phyloP scores from a whole-genome alignment of 1,140 invertebrate genomes.

The Telenomus remus region DNA sequence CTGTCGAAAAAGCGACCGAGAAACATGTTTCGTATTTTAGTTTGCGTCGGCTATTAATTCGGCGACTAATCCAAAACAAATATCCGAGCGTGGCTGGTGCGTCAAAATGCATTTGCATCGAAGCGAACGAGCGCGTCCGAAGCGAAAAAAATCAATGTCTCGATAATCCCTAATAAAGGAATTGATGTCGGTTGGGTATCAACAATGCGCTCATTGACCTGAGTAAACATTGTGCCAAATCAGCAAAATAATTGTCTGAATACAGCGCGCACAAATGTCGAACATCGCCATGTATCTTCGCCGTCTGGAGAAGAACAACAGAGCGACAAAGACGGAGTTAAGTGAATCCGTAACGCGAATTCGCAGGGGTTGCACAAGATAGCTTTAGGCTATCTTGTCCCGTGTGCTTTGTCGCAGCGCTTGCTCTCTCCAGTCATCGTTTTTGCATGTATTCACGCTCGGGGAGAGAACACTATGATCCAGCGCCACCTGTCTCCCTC shows the following conservation, averaged over 20 bases:
- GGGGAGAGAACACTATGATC: constrained; percentile 39
- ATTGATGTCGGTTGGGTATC: constrained; percentile 48
- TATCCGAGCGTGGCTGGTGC: constrained; percentile 5
- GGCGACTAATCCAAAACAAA: constrained; percentile 32
- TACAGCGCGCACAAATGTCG: constrained; percentile 45
- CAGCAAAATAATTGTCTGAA: constrained; percentile 53
- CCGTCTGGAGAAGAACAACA: constrained; percentile 32
- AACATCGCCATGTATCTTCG: constrained; percentile 48
- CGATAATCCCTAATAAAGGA: constrained; percentile 46
- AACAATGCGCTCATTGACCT: constrained; percentile 43
- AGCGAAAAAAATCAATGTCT: constrained; percentile 16
- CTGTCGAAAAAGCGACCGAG: not conserved
- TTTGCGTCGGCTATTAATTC: constrained; percentile 7
- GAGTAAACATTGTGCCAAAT: constrained; percentile 45
- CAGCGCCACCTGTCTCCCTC: constrained; percentile 26
- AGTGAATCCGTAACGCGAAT: constrained; percentile 56
- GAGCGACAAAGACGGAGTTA: constrained; percentile 35
- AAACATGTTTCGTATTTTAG: not conserved
- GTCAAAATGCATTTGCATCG: constrained; percentile 21
- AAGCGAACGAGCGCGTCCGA: no score
- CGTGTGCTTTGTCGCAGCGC: constrained; percentile 45
- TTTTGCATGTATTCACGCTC: constrained; percentile 56
- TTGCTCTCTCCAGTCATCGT: constrained; percentile 45
- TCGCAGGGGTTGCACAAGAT: constrained; percentile 55
- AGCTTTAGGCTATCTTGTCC: constrained; percentile 53